phyloP scores from a whole-genome alignment of 2,113 vertebrate genomes.

The Eudyptes chrysolophus region DNA sequence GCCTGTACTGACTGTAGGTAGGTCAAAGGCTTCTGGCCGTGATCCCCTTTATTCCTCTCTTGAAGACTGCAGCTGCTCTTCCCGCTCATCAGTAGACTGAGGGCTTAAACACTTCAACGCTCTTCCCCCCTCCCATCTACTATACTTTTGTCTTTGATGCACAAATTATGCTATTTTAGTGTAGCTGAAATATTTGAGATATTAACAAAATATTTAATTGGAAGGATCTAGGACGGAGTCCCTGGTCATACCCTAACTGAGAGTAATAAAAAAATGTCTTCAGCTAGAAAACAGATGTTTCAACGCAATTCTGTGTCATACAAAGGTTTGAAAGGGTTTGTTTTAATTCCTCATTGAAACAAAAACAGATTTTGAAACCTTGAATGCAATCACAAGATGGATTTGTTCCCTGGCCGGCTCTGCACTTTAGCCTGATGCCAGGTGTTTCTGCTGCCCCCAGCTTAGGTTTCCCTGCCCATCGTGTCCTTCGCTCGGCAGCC shows the following conservation, averaged over 20 bases:
- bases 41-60: background rate
- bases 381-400: background rate
- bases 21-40: background rate
- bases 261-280: background rate
- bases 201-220: background rate
- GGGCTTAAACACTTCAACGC: background rate
- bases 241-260: background rate
- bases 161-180: background rate
- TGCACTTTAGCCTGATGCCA: background rate
- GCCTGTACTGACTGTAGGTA: background rate
- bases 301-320: background rate
- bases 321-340: conserved; percentile 13
- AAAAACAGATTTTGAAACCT: background rate
- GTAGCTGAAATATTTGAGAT: background rate
- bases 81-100: background rate
- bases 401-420: background rate
- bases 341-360: conserved; percentile 17
- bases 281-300: conserved; percentile 24
- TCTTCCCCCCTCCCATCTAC: background rate
- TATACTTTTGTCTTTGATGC: background rate
- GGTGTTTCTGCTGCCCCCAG: background rate
- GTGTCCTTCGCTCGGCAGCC: accelerated
- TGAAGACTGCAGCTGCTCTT: background rate
- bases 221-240: background rate
- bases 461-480: background rate